Conservation (phyloP, 2,797 vertebrate species). For the Tarsius wallacei region DNA sequence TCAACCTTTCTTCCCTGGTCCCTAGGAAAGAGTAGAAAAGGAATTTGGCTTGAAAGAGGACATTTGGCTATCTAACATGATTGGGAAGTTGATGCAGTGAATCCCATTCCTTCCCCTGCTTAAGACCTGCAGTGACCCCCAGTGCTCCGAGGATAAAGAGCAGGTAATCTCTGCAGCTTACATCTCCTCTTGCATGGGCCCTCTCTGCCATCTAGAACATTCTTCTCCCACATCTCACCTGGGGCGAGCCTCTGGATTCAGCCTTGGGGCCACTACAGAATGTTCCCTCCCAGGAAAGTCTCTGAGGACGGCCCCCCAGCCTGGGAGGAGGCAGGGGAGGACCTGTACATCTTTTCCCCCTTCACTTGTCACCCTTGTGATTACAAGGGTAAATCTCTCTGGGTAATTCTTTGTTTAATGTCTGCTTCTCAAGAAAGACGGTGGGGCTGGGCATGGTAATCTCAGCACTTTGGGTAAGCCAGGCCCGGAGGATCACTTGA, state of each 20-base stretch:
- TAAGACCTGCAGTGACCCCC: not conserved
- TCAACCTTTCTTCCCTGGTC: not conserved
- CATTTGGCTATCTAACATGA: fast-evolving
- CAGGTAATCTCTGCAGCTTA: fast-evolving
- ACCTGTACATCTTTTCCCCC: not conserved
- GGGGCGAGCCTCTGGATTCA: not conserved
- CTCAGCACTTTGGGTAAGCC: no score
- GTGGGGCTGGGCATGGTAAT: no score
- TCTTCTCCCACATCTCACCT: not conserved
- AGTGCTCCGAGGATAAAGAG: not conserved
- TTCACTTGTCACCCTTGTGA: not conserved
- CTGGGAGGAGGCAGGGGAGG: not conserved
- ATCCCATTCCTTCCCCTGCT: not conserved
- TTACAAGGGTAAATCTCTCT: not conserved
- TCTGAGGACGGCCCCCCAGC: fast-evolving
- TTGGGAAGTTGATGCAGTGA: fast-evolving
- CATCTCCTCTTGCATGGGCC: fast-evolving
- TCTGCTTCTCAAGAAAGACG: not conserved
- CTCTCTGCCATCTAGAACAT: not conserved
- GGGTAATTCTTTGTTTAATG: not conserved
- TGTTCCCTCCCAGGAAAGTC: not conserved
- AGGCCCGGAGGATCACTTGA: no score
- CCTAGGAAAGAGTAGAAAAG: not conserved
- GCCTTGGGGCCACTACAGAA: fast-evolving
- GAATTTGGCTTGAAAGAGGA: not conserved